Percentiles rank a stretch among this genome's conserved stretches.
Evolutionary conservation across 2,113 vertebrate genomes (phyloP).

Genomic region (Ptychochromis oligacanthus): DNA sequence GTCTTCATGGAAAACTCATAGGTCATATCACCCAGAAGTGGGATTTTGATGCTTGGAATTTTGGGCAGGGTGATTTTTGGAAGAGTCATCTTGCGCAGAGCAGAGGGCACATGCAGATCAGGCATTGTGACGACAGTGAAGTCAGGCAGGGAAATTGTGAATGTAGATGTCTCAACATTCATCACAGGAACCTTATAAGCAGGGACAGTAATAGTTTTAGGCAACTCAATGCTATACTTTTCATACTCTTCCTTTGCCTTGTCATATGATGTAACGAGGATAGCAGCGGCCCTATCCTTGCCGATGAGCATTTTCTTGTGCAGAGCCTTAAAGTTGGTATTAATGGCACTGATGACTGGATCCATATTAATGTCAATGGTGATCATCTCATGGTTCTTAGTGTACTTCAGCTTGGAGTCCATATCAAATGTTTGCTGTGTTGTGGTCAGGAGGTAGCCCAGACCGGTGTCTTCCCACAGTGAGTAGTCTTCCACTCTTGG

Average conservation of each 20-base stretch:
- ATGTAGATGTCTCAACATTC: slow-evolving; percentile 83
- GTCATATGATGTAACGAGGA: slow-evolving; percentile 79
- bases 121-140: slow-evolving; percentile 75
- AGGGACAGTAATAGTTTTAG: slow-evolving; percentile 80
- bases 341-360: slow-evolving; percentile 76
- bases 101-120: slow-evolving; percentile 78
- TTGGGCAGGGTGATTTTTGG: slow-evolving; percentile 81
- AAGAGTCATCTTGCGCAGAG: slow-evolving; percentile 81
- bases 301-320: slow-evolving; percentile 75
- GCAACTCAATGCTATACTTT: slow-evolving; percentile 80
- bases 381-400: slow-evolving; percentile 87
- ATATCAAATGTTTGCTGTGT: slow-evolving; percentile 89
- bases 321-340: slow-evolving; percentile 73
- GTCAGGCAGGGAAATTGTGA: slow-evolving; percentile 80
- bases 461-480: slow-evolving; percentile 86
- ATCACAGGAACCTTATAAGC: slow-evolving; percentile 84
- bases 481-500: slow-evolving; percentile 78
- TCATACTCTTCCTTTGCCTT: slow-evolving; percentile 82
- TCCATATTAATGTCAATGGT: slow-evolving; percentile 80
- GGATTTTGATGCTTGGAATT: slow-evolving; percentile 80
- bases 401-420: slow-evolving; percentile 84
- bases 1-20: slow-evolving; percentile 91
- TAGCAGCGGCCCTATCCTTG: slow-evolving; percentile 75
- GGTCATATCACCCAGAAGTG: slow-evolving; percentile 88
- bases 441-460: slow-evolving; percentile 83